Percentiles rank a stretch among this genome's conserved stretches.
Conservation (phyloP, 2,888 invertebrate species). For the Lobophora halterata region DNA sequence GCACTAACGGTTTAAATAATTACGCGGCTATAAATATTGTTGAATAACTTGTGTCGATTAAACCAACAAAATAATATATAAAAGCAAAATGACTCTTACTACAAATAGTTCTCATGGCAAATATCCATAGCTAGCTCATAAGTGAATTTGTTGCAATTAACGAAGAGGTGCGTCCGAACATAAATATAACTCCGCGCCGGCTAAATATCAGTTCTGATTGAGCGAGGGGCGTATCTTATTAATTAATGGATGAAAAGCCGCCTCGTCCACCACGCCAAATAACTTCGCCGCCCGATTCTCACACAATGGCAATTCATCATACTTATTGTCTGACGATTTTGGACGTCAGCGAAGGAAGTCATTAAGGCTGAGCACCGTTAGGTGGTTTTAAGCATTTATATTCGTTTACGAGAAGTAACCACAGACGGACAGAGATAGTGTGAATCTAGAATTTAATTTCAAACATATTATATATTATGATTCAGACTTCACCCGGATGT, state of each 20-base stretch:
- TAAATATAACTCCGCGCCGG: slow-evolving; percentile 62
- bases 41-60: slow-evolving; percentile 7
- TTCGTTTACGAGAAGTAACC: slow-evolving; percentile 52
- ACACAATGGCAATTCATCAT: slow-evolving; percentile 74
- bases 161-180: slow-evolving; percentile 63
- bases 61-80: not conserved
- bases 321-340: slow-evolving; percentile 74
- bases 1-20: too few relatives aligned
- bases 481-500: slow-evolving; percentile 43
- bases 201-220: slow-evolving; percentile 69
- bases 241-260: slow-evolving; percentile 74
- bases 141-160: slow-evolving; percentile 70
- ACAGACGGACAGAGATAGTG: too few relatives aligned
- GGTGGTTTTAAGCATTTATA: slow-evolving; percentile 56
- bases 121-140: slow-evolving; percentile 57
- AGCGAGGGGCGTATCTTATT: slow-evolving; percentile 71
- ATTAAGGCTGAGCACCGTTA: slow-evolving; percentile 59
- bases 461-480: slow-evolving; percentile 36
- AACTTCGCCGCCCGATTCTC: slow-evolving; percentile 63
- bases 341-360: slow-evolving; percentile 74
- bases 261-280: slow-evolving; percentile 62
- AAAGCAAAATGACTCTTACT: slow-evolving; percentile 27
- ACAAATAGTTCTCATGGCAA: slow-evolving; percentile 54
- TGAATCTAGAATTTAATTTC: slow-evolving; percentile 50
- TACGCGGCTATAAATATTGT: slow-evolving; percentile 9